These are phyloP conservation scores for Gyrodactylus bullatarudis DNA, from an alignment of 1,140 invertebrate species.

Conservation along the genomic window DNA sequence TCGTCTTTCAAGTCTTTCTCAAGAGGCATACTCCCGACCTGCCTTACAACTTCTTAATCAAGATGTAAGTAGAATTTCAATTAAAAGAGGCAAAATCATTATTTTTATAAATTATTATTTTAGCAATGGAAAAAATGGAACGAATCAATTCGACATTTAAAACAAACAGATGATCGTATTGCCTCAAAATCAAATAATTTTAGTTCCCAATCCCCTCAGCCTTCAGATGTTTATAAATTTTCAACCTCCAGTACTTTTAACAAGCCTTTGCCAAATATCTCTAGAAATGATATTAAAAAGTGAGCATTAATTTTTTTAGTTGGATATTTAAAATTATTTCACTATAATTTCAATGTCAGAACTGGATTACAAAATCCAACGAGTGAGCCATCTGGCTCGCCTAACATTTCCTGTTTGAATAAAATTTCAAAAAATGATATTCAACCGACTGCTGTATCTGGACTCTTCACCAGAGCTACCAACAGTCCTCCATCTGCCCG, in stretches of 20 bases:
- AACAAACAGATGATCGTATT: background rate
- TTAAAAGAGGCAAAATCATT: background rate
- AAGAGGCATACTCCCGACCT: background rate
- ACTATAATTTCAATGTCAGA: too few relatives aligned
- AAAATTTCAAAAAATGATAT: background rate
- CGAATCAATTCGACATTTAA: background rate
- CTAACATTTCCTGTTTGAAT: too few relatives aligned
- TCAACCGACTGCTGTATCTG: background rate
- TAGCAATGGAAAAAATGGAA: background rate
- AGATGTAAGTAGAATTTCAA: background rate
- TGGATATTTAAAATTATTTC: background rate
- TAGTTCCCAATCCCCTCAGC: too few relatives aligned
- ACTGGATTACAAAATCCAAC: background rate
- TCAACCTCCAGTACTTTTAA: too few relatives aligned
- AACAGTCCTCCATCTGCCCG: background rate
- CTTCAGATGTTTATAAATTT: too few relatives aligned
- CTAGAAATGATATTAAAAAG: background rate
- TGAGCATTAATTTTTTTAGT: background rate
- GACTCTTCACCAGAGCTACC: background rate
- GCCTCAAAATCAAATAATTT: background rate
- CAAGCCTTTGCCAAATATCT: background rate
- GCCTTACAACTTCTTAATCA: background rate
- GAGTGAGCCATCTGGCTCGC: background rate
- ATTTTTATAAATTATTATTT: background rate
- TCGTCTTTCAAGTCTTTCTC: background rate